Conservation (phyloP, 1,140 invertebrate genomes). For the Sarcophaga peregrina region DNA sequence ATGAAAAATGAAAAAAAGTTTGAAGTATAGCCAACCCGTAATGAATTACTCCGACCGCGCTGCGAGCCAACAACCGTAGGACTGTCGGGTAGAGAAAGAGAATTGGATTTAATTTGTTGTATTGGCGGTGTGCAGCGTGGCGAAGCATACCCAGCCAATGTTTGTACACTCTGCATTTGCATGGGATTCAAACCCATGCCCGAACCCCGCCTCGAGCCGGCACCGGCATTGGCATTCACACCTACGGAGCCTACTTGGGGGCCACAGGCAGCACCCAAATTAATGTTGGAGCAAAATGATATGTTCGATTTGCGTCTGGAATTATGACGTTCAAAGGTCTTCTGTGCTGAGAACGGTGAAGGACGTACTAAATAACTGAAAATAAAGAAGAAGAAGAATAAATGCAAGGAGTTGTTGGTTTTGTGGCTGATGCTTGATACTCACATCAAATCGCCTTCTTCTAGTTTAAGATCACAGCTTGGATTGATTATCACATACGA, state of each 20-base stretch:
- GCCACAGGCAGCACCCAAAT: slow-evolving; percentile 73
- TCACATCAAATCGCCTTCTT: slow-evolving; percentile 96
- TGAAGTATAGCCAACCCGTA: slow-evolving; percentile 73
- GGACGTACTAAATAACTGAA: slow-evolving; percentile 86
- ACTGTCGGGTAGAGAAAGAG: slow-evolving; percentile 86
- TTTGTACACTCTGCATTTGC: slow-evolving; percentile 68
- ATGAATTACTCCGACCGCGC: slow-evolving; percentile 84
- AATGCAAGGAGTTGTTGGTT: slow-evolving; percentile 30
- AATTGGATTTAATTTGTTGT: slow-evolving; percentile 84
- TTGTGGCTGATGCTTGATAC: slow-evolving; percentile 53
- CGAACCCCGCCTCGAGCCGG: slow-evolving; percentile 71
- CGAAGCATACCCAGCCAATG: slow-evolving; percentile 73
- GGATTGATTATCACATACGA: slow-evolving; percentile 99
- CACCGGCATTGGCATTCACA: slow-evolving; percentile 61
- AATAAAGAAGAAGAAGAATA: slow-evolving; percentile 50
- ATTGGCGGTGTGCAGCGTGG: slow-evolving; percentile 78
- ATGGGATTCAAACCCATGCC: slow-evolving; percentile 68
- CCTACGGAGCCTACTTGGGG: slow-evolving; percentile 59
- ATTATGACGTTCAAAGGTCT: slow-evolving; percentile 92
- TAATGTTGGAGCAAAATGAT: slow-evolving; percentile 84
- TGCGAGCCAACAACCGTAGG: slow-evolving; percentile 81
- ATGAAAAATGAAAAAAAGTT: slow-evolving; percentile 33
- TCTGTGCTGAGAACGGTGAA: slow-evolving; percentile 91
- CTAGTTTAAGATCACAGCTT: slow-evolving; percentile 94
- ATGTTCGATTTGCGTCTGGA: slow-evolving; percentile 90